These are phyloP conservation scores for Poicephalus meyeri DNA, from an alignment of 2,113 vertebrate species.

Conservation along the genomic window DNA sequence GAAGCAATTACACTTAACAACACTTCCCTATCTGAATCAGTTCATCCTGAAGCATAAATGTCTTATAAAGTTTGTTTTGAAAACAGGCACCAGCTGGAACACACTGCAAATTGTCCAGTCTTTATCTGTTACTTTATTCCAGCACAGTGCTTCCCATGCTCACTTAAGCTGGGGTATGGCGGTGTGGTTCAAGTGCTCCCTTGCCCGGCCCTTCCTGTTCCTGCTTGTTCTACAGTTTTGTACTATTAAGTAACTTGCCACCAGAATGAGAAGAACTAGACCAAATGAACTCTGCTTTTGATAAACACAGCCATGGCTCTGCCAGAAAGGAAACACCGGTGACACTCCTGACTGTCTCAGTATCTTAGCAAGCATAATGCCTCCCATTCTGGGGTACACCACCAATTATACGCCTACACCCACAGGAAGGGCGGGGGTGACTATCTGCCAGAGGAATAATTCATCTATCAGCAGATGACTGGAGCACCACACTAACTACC, in stretches of 20 bases:
- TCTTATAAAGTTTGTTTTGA: not conserved
- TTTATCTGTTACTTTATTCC: not conserved
- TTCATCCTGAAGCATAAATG: not conserved
- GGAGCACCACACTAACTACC: not conserved
- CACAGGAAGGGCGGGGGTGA: not conserved
- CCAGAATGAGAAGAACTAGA: not conserved
- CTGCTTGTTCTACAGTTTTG: not conserved
- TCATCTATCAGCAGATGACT: not conserved
- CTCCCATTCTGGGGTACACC: not conserved
- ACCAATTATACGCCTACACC: not conserved
- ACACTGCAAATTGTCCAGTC: accelerated
- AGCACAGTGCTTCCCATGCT: accelerated
- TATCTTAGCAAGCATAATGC: not conserved
- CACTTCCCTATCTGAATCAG: not conserved
- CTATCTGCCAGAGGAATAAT: not conserved
- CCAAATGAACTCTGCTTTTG: not conserved
- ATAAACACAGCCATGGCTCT: not conserved
- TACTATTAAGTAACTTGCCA: not conserved
- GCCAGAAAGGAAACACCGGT: not conserved
- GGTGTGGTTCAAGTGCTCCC: accelerated
- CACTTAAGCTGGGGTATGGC: accelerated
- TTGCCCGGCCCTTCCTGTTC: not conserved
- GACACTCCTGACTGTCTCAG: not conserved
- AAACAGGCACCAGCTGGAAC: not conserved
- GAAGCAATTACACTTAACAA: not conserved